phyloP scores from a whole-genome alignment of 2,888 invertebrate genomes.

The Odontocolon sp. region DNA sequence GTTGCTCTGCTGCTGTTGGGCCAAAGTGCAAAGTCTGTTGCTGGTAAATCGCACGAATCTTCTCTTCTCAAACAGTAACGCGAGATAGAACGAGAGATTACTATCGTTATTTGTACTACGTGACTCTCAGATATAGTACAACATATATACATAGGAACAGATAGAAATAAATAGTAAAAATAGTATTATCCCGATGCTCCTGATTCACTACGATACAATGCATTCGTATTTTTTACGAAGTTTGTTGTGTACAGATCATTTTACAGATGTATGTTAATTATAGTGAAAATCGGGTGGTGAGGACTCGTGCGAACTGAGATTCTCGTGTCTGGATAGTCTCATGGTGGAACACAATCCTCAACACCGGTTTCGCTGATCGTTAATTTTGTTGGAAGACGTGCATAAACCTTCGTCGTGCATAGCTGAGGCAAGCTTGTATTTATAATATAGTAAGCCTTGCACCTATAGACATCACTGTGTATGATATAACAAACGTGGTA shows the following conservation, averaged over 20 bases:
- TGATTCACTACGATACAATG: slow-evolving; percentile 31
- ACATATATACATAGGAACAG: neutral
- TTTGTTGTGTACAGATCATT: slow-evolving; percentile 29
- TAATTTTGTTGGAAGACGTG: slow-evolving; percentile 53
- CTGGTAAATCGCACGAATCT: slow-evolving; percentile 38
- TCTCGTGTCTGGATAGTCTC: slow-evolving; percentile 12
- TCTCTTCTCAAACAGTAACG: slow-evolving; percentile 28
- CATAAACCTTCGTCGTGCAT: slow-evolving; percentile 32
- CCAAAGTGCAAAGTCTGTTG: slow-evolving; percentile 48
- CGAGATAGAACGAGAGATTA: slow-evolving; percentile 37
- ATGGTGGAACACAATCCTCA: slow-evolving; percentile 52
- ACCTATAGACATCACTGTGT: neutral
- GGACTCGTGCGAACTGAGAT: slow-evolving; percentile 46
- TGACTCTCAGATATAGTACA: slow-evolving; percentile 39
- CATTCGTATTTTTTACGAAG: slow-evolving; percentile 22
- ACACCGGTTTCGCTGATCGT: slow-evolving; percentile 51
- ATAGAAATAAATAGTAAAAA: slow-evolving; percentile 5
- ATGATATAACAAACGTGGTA: slow-evolving; percentile 28
- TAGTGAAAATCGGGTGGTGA: slow-evolving; percentile 50
- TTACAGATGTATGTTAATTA: slow-evolving; percentile 59
- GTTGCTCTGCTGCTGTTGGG: slow-evolving; percentile 19
- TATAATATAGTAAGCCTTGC: slow-evolving; percentile 43
- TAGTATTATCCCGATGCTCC: slow-evolving; percentile 15
- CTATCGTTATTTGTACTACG: slow-evolving; percentile 46
- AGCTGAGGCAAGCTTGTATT: slow-evolving; percentile 40